Base-by-base conservation (phyloP, 2,113 vertebrate genomes). In the Sialia sialis region DNA sequence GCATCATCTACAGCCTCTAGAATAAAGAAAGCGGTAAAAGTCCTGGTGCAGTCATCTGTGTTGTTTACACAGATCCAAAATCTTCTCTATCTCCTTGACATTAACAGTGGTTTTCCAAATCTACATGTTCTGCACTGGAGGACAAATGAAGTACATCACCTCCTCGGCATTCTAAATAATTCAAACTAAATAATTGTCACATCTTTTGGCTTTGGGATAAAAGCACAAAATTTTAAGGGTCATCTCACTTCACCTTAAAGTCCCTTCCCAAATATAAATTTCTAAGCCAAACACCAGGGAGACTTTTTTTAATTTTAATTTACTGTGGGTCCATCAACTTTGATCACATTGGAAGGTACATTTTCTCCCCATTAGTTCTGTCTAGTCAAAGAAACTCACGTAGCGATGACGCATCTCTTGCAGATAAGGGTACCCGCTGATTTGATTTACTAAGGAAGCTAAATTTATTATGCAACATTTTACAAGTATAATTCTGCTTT, bases 381-480 rank as follows among this genome's bases (percentile, higher is more conserved):
- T 79, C 88, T 83, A 89, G 77, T 84, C 87, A 76, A 86, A 85
- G 81, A 90, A 89, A 48, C 78, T 89, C 93, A 95, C 73, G 52
- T 89, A 87, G 76, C 23, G 14, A 94, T 96, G 96, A 97, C 95
- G 96, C 95, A 97, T 86, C 89, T 84, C 32, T 92, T 81, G 62
- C 66, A 93, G 92, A 95, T 96, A 96, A 96, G 74, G 82, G 77
- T 97, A 96, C 83, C 84, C 4, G 15, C 86, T 96, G 92, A 97
- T 96, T 94, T 92, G 93, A 97, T 97, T 94, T 97, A 96, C 93
- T 95, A 93, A 93, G 95, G 56, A 92, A 85, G 79, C 92, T 97
- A 96, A 97, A 97, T 98, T 97, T 97, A 97, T 98, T 97, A 97
- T 86, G 82, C 86, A 94, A 94, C 95, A 88, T 97, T 96, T 97